Base-by-base conservation (phyloP, 2,113 vertebrate genomes). In the Telmatochromis bifrenatus region DNA sequence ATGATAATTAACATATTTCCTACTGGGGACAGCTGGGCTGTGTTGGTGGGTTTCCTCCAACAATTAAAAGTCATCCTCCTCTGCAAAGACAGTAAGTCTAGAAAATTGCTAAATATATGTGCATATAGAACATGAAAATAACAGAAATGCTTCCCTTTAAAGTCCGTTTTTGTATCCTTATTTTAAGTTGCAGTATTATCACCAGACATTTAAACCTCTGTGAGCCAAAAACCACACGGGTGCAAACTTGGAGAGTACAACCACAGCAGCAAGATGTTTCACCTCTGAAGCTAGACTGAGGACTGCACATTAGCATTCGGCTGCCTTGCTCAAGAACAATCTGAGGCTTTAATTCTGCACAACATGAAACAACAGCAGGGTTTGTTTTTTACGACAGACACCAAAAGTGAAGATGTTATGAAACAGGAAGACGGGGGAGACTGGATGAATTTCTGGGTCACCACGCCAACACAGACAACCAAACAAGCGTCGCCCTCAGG, bases 371-470 rank as follows among this genome's bases (percentile, higher is more conserved):
- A 65, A 37, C 33, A 77, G 17, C 42, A 77, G 26, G 39, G 5
- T 4, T 4, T 62, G 37, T 37, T 55, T 45, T 21, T 14, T 79
- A 84, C 49, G 13, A 5, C 87, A 60, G 54, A 84, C 77, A 12
- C 15, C 2, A 5, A 45, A 17, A 77, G 28, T 23, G 26, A 56
- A 17, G 45, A 65, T 17, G 83, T 79, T 80, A 73, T 6, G 7
- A 85, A 26, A 87, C 55, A 54, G 35, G 9, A 33, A 84, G 53
- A 53, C 21, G 0, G 49, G 33, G 5, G 23, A 84, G 53, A 73
- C 4, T 3, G 56, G 26, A 23, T 15, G 7, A 7, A 17, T 93
- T 90, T 90, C 85, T 93, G 87, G 87, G 88, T 93, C 89, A 93
- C 45, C 84, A 91, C 88, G 58, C 45, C 35, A 33, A 89, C 85